Conservation (phyloP, 2,888 invertebrate genomes). For the Papilio protenor region DNA sequence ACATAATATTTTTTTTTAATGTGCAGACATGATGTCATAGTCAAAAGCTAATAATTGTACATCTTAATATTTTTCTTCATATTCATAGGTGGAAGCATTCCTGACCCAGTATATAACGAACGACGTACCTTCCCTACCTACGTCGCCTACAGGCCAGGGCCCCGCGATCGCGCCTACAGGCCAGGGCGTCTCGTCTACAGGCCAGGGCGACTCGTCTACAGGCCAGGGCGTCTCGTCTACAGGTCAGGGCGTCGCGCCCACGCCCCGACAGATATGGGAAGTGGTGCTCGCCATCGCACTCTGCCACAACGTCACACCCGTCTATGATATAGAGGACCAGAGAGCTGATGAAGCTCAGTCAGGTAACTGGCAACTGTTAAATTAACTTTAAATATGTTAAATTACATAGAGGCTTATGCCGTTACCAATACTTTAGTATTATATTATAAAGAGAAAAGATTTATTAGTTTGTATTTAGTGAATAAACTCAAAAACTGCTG, state of each 20-base stretch:
- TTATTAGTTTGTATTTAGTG: too few species aligned
- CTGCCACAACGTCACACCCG: conserved; percentile 99
- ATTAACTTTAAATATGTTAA: too few species aligned
- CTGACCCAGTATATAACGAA: conserved; percentile 78
- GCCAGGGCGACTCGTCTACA: conserved; percentile 63
- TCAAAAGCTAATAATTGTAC: too few species aligned
- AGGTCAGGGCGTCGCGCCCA: conserved; percentile 51
- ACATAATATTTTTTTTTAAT: too few species aligned
- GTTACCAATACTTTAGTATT: too few species aligned
- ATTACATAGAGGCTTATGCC: too few species aligned
- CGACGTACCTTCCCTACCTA: conserved; percentile 65
- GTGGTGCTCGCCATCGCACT: conserved; percentile 97
- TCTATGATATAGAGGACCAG: conserved; percentile 86
- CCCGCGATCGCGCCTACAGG: conserved; percentile 68
- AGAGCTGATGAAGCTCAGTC: conserved; percentile 69
- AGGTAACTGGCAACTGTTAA: conserved; percentile 52
- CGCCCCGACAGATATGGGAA: conserved; percentile 89
- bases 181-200: conserved; percentile 53
- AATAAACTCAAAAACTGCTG: too few species aligned
- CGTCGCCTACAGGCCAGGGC: conserved; percentile 76
- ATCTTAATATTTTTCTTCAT: too few species aligned
- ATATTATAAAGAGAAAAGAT: too few species aligned
- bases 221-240: conserved; percentile 52
- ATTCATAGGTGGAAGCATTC: conserved; percentile 70
- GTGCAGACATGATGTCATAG: too few species aligned